These are phyloP conservation scores for Enteromius treurensis DNA, from an alignment of 2,797 vertebrate genomes.

Conservation along the genomic window DNA sequence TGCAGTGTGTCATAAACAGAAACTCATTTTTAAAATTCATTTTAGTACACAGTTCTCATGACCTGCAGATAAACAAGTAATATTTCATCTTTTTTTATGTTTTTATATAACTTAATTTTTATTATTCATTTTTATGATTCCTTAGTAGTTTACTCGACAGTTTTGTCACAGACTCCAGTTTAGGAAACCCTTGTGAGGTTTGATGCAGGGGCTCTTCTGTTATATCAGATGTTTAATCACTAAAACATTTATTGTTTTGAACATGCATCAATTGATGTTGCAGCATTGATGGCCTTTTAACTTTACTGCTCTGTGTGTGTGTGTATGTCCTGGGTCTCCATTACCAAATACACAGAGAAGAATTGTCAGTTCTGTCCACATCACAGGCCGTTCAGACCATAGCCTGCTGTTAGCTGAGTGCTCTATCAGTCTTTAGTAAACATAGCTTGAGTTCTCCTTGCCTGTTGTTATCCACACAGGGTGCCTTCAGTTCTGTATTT, in stretches of 20 bases:
- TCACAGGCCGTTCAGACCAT: background rate
- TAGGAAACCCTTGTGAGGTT: background rate
- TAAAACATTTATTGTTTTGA: background rate
- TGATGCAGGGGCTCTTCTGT: background rate
- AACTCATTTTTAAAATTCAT: background rate
- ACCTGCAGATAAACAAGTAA: background rate
- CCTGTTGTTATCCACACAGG: conserved; percentile 3
- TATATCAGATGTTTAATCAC: background rate
- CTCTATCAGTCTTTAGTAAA: conserved; percentile 1
- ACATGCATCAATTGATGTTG: background rate
- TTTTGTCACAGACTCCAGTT: background rate
- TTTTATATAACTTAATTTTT: background rate
- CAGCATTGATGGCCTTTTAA: background rate
- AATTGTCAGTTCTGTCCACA: background rate
- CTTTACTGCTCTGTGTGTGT: background rate
- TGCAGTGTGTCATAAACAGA: background rate
- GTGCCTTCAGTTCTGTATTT: background rate
- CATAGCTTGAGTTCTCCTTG: background rate
- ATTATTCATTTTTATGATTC: background rate
- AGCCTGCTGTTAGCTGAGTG: conserved; percentile 6
- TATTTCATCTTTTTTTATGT: background rate
- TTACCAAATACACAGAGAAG: background rate
- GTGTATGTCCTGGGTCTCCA: background rate
- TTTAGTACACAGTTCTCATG: background rate
- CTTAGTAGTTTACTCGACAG: background rate